Evolutionary conservation across 1,140 invertebrate species (phyloP).

Genomic region (Arion vulgaris): DNA sequence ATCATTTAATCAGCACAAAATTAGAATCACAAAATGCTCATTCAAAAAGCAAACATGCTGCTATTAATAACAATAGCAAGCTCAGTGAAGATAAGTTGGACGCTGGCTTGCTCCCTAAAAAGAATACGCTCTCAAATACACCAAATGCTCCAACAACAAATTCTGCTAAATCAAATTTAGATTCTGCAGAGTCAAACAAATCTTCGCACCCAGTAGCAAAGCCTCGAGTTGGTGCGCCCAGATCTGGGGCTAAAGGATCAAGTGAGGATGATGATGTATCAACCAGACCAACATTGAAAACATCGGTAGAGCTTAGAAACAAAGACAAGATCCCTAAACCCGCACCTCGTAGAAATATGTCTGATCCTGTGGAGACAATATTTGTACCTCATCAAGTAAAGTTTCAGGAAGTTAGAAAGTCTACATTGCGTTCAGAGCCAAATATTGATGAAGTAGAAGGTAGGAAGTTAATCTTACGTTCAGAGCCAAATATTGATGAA

Average conservation of each 20-base stretch:
- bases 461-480: background rate
- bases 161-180: background rate
- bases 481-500: background rate
- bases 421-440: background rate
- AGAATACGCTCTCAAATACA: background rate
- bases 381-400: background rate
- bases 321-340: slow-evolving; percentile 22
- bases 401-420: background rate
- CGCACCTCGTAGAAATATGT: background rate
- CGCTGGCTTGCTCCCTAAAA: background rate
- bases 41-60: background rate
- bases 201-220: background rate
- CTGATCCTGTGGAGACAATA: background rate
- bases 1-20: background rate
- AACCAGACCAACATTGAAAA: background rate
- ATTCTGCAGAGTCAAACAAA: background rate
- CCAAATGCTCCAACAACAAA: background rate
- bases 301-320: background rate
- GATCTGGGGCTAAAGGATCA: background rate
- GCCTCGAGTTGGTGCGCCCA: background rate
- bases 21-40: background rate
- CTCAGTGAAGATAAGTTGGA: background rate
- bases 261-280: background rate
- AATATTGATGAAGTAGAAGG: background rate
- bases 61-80: background rate